These are phyloP conservation scores for Hyperoodon ampullatus DNA, from an alignment of 2,113 vertebrate genomes.

Conservation along the genomic window DNA sequence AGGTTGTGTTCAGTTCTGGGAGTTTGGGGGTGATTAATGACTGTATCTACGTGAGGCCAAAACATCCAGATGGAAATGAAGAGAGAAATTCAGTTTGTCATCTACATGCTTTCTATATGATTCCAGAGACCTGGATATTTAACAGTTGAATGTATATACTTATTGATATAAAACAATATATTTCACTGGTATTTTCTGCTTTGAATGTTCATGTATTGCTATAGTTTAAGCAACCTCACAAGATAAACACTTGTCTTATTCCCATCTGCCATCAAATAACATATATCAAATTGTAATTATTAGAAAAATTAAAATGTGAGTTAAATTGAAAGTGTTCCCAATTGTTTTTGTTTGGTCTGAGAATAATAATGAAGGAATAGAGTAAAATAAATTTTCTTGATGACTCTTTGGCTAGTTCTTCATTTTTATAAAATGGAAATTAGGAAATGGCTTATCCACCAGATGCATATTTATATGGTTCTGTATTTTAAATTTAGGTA, in stretches of 20 bases:
- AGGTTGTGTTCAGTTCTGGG: background rate
- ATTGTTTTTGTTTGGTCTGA: background rate
- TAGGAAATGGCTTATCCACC: background rate
- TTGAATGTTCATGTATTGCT: background rate
- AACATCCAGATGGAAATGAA: slow-evolving; percentile 8
- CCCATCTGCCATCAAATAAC: background rate
- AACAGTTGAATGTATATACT: background rate
- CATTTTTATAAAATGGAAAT: background rate
- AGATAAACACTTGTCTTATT: background rate
- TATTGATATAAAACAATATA: background rate
- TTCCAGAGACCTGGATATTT: background rate
- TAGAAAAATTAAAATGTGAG: background rate
- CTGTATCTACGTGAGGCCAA: background rate
- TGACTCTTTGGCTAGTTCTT: slow-evolving; percentile 17
- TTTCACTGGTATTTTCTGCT: slow-evolving; percentile 14
- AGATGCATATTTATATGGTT: background rate
- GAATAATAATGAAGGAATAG: background rate
- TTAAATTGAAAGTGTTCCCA: background rate
- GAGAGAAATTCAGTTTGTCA: background rate
- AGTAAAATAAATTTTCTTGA: background rate
- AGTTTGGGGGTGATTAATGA: slow-evolving; percentile 28
- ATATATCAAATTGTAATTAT: background rate
- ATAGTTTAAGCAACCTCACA: background rate
- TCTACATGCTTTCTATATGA: background rate
- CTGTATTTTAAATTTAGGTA: slow-evolving; percentile 88